Evolutionary conservation across 2,797 vertebrate genomes (phyloP).

Genomic region (Anniella stebbinsi): DNA sequence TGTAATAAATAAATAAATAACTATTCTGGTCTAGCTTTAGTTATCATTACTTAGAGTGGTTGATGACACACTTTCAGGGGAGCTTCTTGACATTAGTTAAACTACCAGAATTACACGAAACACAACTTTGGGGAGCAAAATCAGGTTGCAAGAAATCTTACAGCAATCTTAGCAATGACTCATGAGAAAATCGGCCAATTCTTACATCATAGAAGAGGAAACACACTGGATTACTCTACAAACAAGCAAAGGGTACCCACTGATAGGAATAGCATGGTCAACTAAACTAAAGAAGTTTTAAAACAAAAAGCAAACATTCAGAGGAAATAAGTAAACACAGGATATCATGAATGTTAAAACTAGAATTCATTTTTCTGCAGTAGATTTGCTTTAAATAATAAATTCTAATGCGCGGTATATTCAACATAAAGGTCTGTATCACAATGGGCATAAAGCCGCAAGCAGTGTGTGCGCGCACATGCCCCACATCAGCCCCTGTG

Average conservation of each 20-base stretch:
- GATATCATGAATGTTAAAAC: neutral
- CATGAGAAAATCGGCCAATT: conserved; percentile 53
- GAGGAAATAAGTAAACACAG: neutral
- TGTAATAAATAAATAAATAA: no score
- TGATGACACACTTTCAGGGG: neutral
- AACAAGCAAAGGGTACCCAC: conserved; percentile 47
- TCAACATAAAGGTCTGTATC: neutral
- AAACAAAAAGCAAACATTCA: neutral
- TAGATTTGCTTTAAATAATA: neutral
- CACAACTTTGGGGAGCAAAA: neutral
- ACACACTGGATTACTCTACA: conserved; percentile 53
- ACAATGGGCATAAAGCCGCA: neutral
- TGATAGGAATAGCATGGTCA: conserved; percentile 18
- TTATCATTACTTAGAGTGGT: neutral
- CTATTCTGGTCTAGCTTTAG: conserved; percentile 14
- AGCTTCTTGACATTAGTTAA: neutral
- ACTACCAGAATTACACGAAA: neutral
- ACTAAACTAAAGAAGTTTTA: neutral
- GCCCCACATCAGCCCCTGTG: neutral
- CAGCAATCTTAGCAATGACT: neutral
- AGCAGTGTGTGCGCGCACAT: neutral
- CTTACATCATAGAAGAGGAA: conserved; percentile 49
- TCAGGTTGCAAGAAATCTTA: neutral
- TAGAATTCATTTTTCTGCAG: neutral
- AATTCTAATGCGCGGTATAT: neutral